Evolutionary conservation across 2,888 invertebrate species (phyloP).

Genomic region (Heliconius hortense): DNA sequence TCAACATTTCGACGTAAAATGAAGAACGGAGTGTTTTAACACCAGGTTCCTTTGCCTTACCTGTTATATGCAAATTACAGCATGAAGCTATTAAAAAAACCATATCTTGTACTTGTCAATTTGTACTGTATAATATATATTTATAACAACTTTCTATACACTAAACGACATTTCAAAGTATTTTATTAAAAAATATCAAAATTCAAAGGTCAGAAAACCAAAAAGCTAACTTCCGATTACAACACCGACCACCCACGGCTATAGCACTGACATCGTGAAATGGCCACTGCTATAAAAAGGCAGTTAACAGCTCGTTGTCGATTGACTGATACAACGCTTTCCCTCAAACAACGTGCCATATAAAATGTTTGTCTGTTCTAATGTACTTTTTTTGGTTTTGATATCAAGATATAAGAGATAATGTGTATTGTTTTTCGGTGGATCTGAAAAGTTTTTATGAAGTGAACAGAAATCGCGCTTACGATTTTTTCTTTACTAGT

Average conservation of each 20-base stretch:
- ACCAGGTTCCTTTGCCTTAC: neutral
- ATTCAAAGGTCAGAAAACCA: slow-evolving; percentile 24
- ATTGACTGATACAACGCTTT: slow-evolving; percentile 37
- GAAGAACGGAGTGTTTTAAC: neutral
- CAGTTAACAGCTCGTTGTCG: slow-evolving; percentile 40
- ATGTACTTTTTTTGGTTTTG: slow-evolving; percentile 22
- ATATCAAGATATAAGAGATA: slow-evolving; percentile 13
- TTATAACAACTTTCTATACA: neutral
- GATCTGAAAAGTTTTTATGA: neutral
- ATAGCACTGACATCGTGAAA: slow-evolving; percentile 34
- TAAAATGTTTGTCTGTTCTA: slow-evolving; percentile 14
- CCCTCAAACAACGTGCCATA: slow-evolving; percentile 26
- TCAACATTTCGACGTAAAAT: no score
- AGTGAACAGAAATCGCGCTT: neutral
- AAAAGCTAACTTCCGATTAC: slow-evolving; percentile 27
- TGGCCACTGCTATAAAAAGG: slow-evolving; percentile 41
- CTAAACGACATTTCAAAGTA: neutral
- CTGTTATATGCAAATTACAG: neutral
- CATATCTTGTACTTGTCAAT: neutral
- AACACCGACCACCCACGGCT: slow-evolving; percentile 38
- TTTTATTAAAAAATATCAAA: slow-evolving; percentile 14
- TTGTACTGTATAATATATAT: neutral
- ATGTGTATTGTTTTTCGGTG: neutral
- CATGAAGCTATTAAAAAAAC: neutral
- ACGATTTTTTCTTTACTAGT: neutral